Evolutionary conservation across 2,888 invertebrate species (phyloP).

Genomic region (Nysson spinosus): DNA sequence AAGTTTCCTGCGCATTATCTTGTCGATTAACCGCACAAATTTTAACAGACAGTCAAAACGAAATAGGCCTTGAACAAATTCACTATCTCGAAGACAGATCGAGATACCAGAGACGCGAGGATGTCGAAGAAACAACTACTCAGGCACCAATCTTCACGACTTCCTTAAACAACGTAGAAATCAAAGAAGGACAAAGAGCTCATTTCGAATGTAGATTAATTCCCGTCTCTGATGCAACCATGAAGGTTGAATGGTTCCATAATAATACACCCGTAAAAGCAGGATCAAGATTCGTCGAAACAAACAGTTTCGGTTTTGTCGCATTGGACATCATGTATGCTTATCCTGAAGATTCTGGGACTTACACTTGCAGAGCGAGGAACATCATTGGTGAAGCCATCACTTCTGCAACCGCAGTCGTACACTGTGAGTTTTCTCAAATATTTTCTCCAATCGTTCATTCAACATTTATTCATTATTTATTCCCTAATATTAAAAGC

Average conservation of each 20-base stretch:
- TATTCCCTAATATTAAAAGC: background rate
- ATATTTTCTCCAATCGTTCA: background rate
- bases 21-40: slow-evolving; percentile 90
- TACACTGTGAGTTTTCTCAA: slow-evolving; percentile 82
- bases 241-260: slow-evolving; percentile 98
- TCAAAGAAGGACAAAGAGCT: slow-evolving; percentile 95
- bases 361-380: slow-evolving; percentile 94
- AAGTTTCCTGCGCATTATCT: slow-evolving; percentile 85
- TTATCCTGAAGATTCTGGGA: slow-evolving; percentile 97
- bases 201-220: slow-evolving; percentile 96
- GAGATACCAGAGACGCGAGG: slow-evolving; percentile 86
- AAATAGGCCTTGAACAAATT: slow-evolving; percentile 92
- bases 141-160: slow-evolving; percentile 96
- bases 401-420: slow-evolving; percentile 91
- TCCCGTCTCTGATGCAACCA: slow-evolving; percentile 94
- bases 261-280: slow-evolving; percentile 93
- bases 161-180: slow-evolving; percentile 93
- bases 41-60: slow-evolving; percentile 91
- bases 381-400: slow-evolving; percentile 96
- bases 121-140: slow-evolving; percentile 89
- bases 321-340: slow-evolving; percentile 97
- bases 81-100: slow-evolving; percentile 92
- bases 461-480: no score
- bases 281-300: slow-evolving; percentile 96
- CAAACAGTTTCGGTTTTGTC: slow-evolving; percentile 98